phyloP scores from a whole-genome alignment of 1,140 invertebrate genomes.

The Drosophila kikkawai region DNA sequence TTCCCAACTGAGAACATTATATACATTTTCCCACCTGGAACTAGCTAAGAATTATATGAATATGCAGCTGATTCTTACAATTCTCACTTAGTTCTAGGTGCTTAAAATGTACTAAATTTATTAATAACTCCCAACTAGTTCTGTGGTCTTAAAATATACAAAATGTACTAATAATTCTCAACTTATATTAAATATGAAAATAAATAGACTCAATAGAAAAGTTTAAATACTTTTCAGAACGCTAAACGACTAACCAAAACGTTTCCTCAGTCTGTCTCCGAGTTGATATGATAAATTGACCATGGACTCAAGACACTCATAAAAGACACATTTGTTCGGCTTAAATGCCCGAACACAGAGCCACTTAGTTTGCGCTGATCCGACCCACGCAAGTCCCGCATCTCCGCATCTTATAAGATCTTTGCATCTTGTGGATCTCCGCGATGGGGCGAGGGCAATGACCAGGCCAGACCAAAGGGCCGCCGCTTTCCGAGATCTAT shows the following conservation, averaged over 20 bases:
- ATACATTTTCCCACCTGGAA: not conserved
- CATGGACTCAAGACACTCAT: slow-evolving; percentile 64
- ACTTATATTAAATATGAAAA: not conserved
- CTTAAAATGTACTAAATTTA: not conserved
- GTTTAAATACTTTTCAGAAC: not conserved
- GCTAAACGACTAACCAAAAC: not conserved
- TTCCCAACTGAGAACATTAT: not conserved
- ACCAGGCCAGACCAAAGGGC: slow-evolving; percentile 61
- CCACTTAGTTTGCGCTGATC: slow-evolving; percentile 78
- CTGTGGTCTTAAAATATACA: not conserved
- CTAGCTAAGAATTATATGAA: not conserved
- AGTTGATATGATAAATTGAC: slow-evolving; percentile 77
- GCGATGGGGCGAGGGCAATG: slow-evolving; percentile 62
- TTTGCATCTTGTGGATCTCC: slow-evolving; percentile 4
- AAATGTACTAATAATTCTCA: not conserved
- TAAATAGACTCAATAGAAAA: not conserved
- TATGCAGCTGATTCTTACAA: not conserved
- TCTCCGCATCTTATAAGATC: slow-evolving; percentile 4
- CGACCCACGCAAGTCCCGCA: slow-evolving; percentile 59
- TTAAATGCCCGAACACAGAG: slow-evolving; percentile 57
- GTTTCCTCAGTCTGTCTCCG: slow-evolving; percentile 11
- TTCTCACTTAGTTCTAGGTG: not conserved
- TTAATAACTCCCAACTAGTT: too few relatives aligned
- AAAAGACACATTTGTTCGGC: slow-evolving; percentile 68
- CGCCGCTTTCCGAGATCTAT: slow-evolving; percentile 26